Evolutionary conservation across 2,113 vertebrate species (phyloP), one percentile per base, ranked within the genome.

Genomic region (Pipa parva): DNA sequence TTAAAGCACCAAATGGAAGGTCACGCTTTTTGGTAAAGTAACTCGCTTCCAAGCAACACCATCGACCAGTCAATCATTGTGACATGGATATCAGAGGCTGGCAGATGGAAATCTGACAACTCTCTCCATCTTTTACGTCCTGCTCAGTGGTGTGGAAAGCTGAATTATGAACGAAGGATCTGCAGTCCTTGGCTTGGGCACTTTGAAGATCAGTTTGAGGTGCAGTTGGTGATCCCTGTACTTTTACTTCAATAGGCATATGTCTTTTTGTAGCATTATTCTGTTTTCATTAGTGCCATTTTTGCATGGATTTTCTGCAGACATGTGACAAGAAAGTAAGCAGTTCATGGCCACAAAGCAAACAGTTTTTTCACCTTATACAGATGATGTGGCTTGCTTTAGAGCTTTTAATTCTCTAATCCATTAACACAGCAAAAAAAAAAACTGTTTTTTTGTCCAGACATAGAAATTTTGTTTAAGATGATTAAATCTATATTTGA

Each of bases 81-180:
- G 64, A 50, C 21, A 31, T 24, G 26, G 63, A 56, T 18, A 15
- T 67, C 42, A 49, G 20, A 29, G 59, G 39, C 25, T 11, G 12
- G 29, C 27, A 63, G 60, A 63, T 63, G 60, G 64, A 55, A 39
- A 36, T 17, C 42, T 50, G 64, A 68, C 64, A 59, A 50, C 42
- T 67, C 63, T 65, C 31, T 57, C 21, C 37, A 59, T 59, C 63
- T 57, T 37, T 28, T 49, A 39, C 24, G 50, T 64, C 54, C 36
- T 15, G 45, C 2, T 22, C 22, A 54, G 39, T 58, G 20, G 9
- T n/a, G 4, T 27, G 54, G 54, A 39, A 58, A 46, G 18, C n/a
- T 26, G 24, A 29, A 25, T n/a, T 29, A 10, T 24, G 28, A 31
- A 31, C 31, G 29, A 58, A 21, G 29, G 29, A 22, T 49, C 7